These are phyloP conservation scores for Synergus itoensis DNA, from an alignment of 2,888 invertebrate genomes.

Conservation along the genomic window DNA sequence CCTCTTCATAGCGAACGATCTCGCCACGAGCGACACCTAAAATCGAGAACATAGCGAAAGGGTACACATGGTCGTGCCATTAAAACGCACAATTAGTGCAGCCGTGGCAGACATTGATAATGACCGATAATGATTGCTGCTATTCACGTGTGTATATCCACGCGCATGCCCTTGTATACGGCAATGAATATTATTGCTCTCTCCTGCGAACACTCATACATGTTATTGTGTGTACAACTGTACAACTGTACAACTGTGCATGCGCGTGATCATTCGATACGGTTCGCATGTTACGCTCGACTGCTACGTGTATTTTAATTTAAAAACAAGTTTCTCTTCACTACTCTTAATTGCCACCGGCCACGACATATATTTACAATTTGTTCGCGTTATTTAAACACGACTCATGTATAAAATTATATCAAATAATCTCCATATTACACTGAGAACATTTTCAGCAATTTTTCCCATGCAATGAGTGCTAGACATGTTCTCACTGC, in stretches of 20 bases:
- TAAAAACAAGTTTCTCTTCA: conserved; percentile 25
- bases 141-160: conserved; percentile 30
- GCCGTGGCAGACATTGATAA: conserved; percentile 73
- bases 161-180: conserved; percentile 34
- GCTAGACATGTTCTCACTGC: too few species aligned
- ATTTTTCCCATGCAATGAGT: background rate
- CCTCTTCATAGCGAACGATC: conserved; percentile 18
- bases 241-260: background rate
- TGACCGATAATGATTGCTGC: conserved; percentile 63
- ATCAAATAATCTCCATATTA: background rate
- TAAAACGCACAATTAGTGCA: conserved; percentile 75
- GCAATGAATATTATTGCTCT: conserved; percentile 31
- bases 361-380: conserved; percentile 24
- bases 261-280: conserved; percentile 7
- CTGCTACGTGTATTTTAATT: conserved; percentile 24
- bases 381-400: conserved; percentile 17
- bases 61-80: conserved; percentile 70
- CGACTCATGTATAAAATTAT: background rate
- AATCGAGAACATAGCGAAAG: conserved; percentile 64
- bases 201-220: background rate
- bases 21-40: conserved; percentile 56
- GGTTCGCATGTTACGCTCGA: conserved; percentile 21
- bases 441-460: background rate
- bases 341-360: background rate
- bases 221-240: background rate